Conservation (phyloP, 2,888 invertebrate species). For the Thera britannica region DNA sequence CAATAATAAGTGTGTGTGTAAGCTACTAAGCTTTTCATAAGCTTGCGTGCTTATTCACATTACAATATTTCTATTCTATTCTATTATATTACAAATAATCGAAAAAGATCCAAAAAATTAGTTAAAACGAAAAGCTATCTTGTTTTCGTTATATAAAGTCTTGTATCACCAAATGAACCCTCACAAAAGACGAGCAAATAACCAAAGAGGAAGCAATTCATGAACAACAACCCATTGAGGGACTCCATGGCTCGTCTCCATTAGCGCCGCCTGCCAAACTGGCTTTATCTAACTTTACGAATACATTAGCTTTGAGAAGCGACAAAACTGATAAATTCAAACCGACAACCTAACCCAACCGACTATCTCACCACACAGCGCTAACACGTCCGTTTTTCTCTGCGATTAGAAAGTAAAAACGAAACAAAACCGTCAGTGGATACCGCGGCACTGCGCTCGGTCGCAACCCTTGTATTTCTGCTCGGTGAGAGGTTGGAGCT, state of each 20-base stretch:
- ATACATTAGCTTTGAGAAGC: constrained; percentile 75
- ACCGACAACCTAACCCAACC: constrained; percentile 53
- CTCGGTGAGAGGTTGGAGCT: constrained; percentile 48
- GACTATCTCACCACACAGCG: constrained; percentile 23
- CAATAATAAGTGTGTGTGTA: too few species aligned
- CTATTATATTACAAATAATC: too few species aligned
- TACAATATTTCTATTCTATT: too few species aligned
- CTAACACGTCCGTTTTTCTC: constrained; percentile 43
- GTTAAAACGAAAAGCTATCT: not conserved
- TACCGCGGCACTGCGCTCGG: constrained; percentile 1
- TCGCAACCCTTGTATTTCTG: constrained; percentile 32
- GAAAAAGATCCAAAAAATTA: too few species aligned
- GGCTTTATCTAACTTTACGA: constrained; percentile 75
- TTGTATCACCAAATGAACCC: constrained; percentile 6
- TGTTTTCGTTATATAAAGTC: not conserved
- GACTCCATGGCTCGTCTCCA: constrained; percentile 70
- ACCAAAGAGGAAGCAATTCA: constrained; percentile 23
- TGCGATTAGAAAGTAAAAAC: not conserved
- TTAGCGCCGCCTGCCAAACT: constrained; percentile 64
- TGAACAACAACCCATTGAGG: constrained; percentile 62
- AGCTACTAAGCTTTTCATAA: too few species aligned
- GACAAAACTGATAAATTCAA: constrained; percentile 74
- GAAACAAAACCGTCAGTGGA: constrained; percentile 31
- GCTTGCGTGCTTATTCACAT: too few species aligned
- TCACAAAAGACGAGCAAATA: constrained; percentile 18